Conservation (phyloP, 1,140 invertebrate genomes). For the Asobara japonica region DNA sequence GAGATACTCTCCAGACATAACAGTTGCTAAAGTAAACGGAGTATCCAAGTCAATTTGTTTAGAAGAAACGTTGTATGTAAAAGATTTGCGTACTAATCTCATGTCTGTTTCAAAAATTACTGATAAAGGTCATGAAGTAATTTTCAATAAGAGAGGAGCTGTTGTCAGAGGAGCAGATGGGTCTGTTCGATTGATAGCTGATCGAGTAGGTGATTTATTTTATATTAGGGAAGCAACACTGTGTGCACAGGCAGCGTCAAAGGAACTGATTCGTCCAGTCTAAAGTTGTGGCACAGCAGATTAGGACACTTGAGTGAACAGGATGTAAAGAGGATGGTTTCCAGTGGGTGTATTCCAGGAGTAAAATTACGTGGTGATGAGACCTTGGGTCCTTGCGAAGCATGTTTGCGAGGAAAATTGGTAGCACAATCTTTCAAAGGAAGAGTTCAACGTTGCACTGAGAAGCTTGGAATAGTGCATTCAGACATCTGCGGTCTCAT, state of each 20-base stretch:
- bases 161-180: neutral
- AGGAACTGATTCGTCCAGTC: neutral
- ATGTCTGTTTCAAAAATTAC: neutral
- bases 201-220: conserved; percentile 1
- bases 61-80: neutral
- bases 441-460: neutral
- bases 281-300: neutral
- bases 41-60: neutral
- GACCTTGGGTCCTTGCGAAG: neutral
- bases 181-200: neutral
- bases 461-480: conserved; percentile 53
- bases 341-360: neutral
- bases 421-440: neutral
- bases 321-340: neutral
- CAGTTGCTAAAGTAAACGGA: neutral
- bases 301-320: neutral
- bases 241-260: neutral
- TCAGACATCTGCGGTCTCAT: conserved; percentile 60
- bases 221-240: neutral
- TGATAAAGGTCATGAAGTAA: neutral
- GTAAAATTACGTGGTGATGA: neutral
- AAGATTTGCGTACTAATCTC: neutral
- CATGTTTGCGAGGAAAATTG: neutral
- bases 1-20: too few relatives aligned
- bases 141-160: neutral